phyloP scores from a whole-genome alignment of 2,797 vertebrate species.

The Monodelphis domestica region DNA sequence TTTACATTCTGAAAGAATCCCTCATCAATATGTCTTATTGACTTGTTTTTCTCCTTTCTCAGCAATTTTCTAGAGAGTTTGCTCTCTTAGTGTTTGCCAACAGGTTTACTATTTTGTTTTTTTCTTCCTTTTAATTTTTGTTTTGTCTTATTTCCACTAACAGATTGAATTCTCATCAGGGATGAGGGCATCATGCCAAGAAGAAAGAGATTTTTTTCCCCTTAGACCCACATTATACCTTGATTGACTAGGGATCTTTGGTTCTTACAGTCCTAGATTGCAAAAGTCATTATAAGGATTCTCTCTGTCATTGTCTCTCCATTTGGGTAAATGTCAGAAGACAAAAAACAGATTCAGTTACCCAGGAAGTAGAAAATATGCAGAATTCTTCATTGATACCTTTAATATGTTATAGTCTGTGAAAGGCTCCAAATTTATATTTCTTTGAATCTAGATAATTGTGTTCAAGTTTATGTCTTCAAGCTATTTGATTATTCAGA shows the following conservation, averaged over 20 bases:
- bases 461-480: too few species aligned
- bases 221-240: constrained; percentile 27
- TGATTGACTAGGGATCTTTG: constrained; percentile 39
- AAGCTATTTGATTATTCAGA: too few species aligned
- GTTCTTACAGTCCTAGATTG: not conserved
- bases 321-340: too few species aligned
- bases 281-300: not conserved
- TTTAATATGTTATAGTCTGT: too few species aligned
- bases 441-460: too few species aligned
- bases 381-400: too few species aligned
- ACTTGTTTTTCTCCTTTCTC: constrained; percentile 65
- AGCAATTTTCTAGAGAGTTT: constrained; percentile 46
- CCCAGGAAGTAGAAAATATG: too few species aligned
- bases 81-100: constrained; percentile 23
- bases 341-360: too few species aligned
- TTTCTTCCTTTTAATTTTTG: not conserved
- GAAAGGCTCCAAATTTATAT: too few species aligned
- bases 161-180: constrained; percentile 63
- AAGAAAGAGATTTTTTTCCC: not conserved
- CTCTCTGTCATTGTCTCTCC: too few species aligned
- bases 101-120: constrained; percentile 53
- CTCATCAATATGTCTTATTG: constrained; percentile 62
- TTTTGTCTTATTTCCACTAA: constrained; percentile 65
- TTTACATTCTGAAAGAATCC: constrained; percentile 66
- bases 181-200: constrained; percentile 24